Base-by-base conservation (phyloP, 2,888 invertebrate species). In the Cantharis flavilabris region DNA sequence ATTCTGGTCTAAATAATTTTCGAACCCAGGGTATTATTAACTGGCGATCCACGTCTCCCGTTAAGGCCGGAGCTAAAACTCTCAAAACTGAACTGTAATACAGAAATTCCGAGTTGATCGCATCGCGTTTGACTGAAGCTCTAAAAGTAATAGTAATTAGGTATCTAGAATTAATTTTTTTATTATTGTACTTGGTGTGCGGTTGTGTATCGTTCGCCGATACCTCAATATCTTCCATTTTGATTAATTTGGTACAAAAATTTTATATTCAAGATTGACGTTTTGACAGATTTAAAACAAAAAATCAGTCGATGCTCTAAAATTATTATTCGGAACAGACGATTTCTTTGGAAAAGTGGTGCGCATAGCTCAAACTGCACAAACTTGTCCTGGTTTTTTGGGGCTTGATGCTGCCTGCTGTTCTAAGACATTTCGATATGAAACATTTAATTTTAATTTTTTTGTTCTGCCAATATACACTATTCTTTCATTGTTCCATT, bases 1-100 rank as follows among this genome's bases (percentile, higher is more conserved):
- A 90, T 81, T 90, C 90, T 1, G 90, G 89, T 30, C 88, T 85
- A 80, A 89, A 90, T 1, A 90, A 83, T 83, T 90, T 90, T 78
- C 85, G 86, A 3, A 89, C 84, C 90, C 90, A 90, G 0, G 88
- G 89, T 11, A 88, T 83, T 10, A 89, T 85, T 23, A 84, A 81
- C 23, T 85, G 83, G 72, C 88, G 85, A 73, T 89, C 89, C 3
- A 79, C 73, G 33, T 87, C 85, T 69, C 84, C 84, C 1, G 88
- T 86, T 69, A 90, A 79, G 0, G 88, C 85, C 0, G 89, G 89
- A 3, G 88, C 88, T 70, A 89, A 81, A 26, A 88, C 86, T 82
- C 87, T 86, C 49, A 90, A 84, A 7, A 88, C 86, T 2, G 89
- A 86, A 70, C 88, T 89, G 83, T 90, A 90, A 85, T 90, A 90